Conservation (phyloP, 92 coral and sea anemone genomes). For the Hydrozoanthus gracilis region DNA sequence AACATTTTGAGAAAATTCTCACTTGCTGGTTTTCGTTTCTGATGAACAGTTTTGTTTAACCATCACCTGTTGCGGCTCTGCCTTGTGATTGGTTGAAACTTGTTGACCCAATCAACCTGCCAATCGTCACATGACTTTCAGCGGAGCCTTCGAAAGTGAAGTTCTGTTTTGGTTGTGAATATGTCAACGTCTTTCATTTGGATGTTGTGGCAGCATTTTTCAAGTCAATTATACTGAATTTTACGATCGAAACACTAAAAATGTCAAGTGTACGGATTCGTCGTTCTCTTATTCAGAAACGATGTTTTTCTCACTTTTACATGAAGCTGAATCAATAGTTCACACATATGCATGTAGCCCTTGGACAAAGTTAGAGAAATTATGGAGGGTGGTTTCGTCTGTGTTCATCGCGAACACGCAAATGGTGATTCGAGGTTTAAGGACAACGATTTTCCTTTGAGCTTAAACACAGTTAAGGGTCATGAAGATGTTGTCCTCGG, state of each 20-base stretch:
- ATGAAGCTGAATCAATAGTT: not conserved
- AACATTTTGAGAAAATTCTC: conserved; percentile 17
- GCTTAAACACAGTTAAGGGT: conserved; percentile 12
- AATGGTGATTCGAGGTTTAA: not conserved
- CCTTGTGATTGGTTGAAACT: conserved; percentile 68
- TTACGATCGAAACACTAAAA: not conserved
- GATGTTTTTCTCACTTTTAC: not conserved
- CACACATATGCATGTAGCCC: conserved; percentile 7
- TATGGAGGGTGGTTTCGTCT: conserved; percentile 37
- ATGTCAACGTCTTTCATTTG: conserved; percentile 36
- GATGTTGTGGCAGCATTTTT: not conserved
- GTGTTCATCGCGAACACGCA: conserved; percentile 19
- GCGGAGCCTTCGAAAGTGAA: conserved; percentile 28
- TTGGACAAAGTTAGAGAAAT: not conserved
- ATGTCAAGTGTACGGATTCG: not conserved
- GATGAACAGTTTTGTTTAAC: conserved; percentile 28
- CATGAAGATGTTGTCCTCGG: conserved; percentile 15
- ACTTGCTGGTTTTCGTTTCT: conserved; percentile 36
- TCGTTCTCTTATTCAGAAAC: not conserved
- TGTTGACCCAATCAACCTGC: conserved; percentile 65
- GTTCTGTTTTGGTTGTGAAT: conserved; percentile 29
- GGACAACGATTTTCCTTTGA: not conserved
- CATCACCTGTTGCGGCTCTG: conserved; percentile 16
- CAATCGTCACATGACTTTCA: conserved; percentile 63
- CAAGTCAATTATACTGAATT: conserved; percentile 10